phyloP scores from a whole-genome alignment of 2,888 invertebrate genomes.

The Monoplex corrugatus region DNA sequence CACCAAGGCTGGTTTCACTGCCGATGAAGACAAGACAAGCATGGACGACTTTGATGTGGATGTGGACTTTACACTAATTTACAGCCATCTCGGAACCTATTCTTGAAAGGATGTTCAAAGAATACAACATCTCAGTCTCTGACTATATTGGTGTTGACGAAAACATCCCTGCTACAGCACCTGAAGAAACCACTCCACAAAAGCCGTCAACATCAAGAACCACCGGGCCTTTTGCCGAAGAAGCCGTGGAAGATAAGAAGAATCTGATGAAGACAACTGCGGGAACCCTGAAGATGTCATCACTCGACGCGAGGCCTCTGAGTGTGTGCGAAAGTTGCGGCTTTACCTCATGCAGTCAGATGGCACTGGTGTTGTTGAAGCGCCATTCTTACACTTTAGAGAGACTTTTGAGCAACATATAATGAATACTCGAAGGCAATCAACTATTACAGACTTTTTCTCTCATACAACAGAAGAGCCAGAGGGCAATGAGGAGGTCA shows the following conservation, averaged over 20 bases:
- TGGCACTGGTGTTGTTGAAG: background rate
- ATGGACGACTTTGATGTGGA: background rate
- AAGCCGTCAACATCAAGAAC: background rate
- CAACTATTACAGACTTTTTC: no score
- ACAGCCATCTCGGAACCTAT: background rate
- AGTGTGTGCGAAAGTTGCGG: background rate
- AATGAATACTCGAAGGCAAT: no score
- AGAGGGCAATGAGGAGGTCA: no score
- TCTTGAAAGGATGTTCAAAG: background rate
- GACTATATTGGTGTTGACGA: background rate
- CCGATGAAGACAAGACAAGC: constrained; percentile 6
- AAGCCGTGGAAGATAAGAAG: background rate
- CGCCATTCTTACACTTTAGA: no score
- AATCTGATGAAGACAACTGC: background rate
- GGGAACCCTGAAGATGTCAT: background rate
- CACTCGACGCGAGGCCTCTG: background rate
- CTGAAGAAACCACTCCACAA: background rate
- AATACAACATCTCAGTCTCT: background rate
- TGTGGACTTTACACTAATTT: no score
- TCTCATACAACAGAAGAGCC: no score
- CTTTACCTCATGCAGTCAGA: background rate
- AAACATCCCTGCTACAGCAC: background rate
- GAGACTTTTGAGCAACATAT: background rate
- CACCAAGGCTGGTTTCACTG: background rate
- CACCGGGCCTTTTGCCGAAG: background rate